Conservation (phyloP, 1,140 invertebrate genomes). For the Bombus waltoni region DNA sequence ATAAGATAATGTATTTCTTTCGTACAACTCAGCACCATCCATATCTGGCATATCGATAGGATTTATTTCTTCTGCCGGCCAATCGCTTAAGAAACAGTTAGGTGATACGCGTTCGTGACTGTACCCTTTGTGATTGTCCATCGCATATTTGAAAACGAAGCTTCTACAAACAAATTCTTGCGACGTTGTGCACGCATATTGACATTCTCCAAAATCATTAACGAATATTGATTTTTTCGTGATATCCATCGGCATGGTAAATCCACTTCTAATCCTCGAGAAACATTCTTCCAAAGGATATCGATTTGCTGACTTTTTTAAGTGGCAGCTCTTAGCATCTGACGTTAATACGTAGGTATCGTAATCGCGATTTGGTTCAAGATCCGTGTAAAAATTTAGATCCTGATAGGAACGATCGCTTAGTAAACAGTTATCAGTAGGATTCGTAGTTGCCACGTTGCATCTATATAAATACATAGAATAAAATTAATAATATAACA, state of each 20-base stretch:
- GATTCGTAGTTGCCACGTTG: constrained; percentile 75
- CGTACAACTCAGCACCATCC: constrained; percentile 88
- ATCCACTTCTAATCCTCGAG: constrained; percentile 89
- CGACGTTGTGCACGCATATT: constrained; percentile 87
- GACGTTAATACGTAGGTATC: constrained; percentile 89
- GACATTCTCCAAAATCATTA: constrained; percentile 88
- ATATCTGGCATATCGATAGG: constrained; percentile 83
- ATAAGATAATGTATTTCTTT: constrained; percentile 89
- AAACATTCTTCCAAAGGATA: constrained; percentile 88
- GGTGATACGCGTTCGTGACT: constrained; percentile 80
- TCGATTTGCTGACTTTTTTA: not conserved
- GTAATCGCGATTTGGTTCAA: constrained; percentile 89
- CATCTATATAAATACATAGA: constrained; percentile 72
- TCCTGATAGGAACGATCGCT: constrained; percentile 86
- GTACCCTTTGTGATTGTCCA: not conserved
- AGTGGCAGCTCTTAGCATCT: constrained; percentile 66
- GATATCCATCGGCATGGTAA: constrained; percentile 85
- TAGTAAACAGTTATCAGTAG: constrained; percentile 89
- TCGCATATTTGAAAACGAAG: constrained; percentile 88
- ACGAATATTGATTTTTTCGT: constrained; percentile 86
- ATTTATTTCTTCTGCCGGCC: constrained; percentile 86
- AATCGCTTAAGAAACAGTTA: constrained; percentile 88
- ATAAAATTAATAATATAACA: not conserved
- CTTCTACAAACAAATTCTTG: constrained; percentile 89
- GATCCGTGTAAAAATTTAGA: constrained; percentile 88